Evolutionary conservation across 92 coral and sea anemone species (phyloP).

Genomic region (Palythoa grandiflora): DNA sequence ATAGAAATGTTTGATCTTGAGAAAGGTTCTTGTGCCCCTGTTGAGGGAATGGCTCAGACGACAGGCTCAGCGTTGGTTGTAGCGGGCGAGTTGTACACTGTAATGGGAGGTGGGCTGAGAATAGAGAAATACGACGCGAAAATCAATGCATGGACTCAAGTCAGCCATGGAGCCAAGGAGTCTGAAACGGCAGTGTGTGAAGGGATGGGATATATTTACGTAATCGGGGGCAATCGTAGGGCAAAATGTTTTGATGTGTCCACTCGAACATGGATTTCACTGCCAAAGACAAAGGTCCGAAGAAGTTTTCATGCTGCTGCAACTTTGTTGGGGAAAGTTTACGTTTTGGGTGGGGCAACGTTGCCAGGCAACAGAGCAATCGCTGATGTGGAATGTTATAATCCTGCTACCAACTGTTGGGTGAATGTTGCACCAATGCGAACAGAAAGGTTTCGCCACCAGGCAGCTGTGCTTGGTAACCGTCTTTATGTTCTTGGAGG

Average conservation of each 20-base stretch:
- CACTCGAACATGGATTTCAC: slow-evolving; percentile 69
- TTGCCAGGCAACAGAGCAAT: slow-evolving; percentile 77
- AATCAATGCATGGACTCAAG: slow-evolving; percentile 75
- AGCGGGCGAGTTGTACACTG: slow-evolving; percentile 66
- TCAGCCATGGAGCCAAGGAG: slow-evolving; percentile 79
- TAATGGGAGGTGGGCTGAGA: slow-evolving; percentile 84
- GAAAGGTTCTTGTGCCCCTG: slow-evolving; percentile 68
- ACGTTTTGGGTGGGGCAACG: slow-evolving; percentile 81
- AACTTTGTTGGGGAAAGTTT: slow-evolving; percentile 70
- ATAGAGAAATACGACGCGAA: slow-evolving; percentile 76
- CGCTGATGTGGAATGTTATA: slow-evolving; percentile 78
- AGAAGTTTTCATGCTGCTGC: slow-evolving; percentile 78
- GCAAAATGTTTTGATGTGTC: slow-evolving; percentile 72
- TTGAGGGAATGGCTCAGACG: slow-evolving; percentile 67
- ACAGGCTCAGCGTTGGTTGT: slow-evolving; percentile 78
- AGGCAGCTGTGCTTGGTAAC: slow-evolving; percentile 53
- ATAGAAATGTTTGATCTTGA: slow-evolving; percentile 77
- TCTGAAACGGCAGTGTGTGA: slow-evolving; percentile 73
- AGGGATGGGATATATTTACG: slow-evolving; percentile 73
- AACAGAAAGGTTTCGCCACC: slow-evolving; percentile 76
- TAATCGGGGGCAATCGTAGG: slow-evolving; percentile 82
- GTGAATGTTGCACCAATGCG: slow-evolving; percentile 70
- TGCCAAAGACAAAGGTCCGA: slow-evolving; percentile 81
- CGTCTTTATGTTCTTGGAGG: slow-evolving; percentile 77
- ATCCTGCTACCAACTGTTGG: slow-evolving; percentile 77